Conservation (phyloP, 2,113 vertebrate species). For the Clinocottus analis region DNA sequence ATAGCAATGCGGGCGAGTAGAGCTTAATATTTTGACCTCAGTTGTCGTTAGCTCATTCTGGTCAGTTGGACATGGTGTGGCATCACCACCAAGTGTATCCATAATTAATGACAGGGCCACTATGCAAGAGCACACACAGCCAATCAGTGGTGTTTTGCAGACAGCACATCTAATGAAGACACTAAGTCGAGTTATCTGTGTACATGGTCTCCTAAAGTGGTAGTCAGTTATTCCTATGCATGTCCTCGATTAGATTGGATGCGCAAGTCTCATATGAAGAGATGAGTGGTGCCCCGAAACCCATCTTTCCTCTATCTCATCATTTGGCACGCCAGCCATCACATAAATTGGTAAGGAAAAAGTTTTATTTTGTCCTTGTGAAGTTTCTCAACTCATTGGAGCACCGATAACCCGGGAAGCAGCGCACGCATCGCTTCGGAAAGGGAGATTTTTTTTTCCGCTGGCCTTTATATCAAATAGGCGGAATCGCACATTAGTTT, state of each 20-base stretch:
- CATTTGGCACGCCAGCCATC: slow-evolving; percentile 61
- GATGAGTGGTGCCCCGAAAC: slow-evolving; percentile 60
- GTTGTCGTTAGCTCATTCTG: slow-evolving; percentile 66
- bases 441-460: slow-evolving; percentile 62
- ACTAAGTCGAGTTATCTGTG: slow-evolving; percentile 59
- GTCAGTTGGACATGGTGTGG: slow-evolving; percentile 53
- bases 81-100: slow-evolving; percentile 56
- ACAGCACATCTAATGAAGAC: slow-evolving; percentile 68
- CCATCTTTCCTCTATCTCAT: slow-evolving; percentile 44
- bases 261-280: slow-evolving; percentile 58
- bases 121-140: slow-evolving; percentile 66
- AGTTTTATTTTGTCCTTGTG: slow-evolving; percentile 76
- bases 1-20: slow-evolving; percentile 68
- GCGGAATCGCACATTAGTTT: slow-evolving; percentile 66
- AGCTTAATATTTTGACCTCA: slow-evolving; percentile 69
- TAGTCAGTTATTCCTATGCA: slow-evolving; percentile 70
- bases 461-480: slow-evolving; percentile 69
- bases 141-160: slow-evolving; percentile 70
- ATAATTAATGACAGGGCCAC: slow-evolving; percentile 70
- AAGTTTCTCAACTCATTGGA: slow-evolving; percentile 73
- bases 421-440: slow-evolving; percentile 59
- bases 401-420: slow-evolving; percentile 55
- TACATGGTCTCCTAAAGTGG: slow-evolving; percentile 67
- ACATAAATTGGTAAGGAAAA: slow-evolving; percentile 67
- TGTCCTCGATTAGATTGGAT: slow-evolving; percentile 72